phyloP scores from a whole-genome alignment of 2,797 vertebrate species.

The Smutsia temminckii region DNA sequence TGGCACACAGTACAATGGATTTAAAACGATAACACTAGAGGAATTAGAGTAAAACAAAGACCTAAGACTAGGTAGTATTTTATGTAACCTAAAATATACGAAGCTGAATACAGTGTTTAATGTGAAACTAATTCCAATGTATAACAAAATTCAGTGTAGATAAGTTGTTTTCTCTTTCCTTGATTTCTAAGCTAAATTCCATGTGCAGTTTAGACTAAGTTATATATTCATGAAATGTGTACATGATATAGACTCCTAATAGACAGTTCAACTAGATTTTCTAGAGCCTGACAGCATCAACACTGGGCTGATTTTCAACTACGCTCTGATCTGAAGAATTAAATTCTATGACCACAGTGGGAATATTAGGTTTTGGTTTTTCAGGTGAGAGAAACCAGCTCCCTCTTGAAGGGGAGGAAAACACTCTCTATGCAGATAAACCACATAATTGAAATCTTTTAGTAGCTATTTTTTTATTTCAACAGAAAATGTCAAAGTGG shows the following conservation, averaged over 20 bases:
- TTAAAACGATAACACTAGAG: not conserved
- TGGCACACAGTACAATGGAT: not conserved
- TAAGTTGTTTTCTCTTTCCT: not conserved
- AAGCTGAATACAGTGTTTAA: not conserved
- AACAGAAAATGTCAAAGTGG: not conserved
- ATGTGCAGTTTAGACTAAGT: not conserved
- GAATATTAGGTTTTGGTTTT: not conserved
- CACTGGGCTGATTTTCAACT: not conserved
- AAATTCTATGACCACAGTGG: not conserved
- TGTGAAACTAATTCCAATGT: not conserved
- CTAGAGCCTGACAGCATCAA: not conserved
- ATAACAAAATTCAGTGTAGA: not conserved
- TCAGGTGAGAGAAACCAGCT: not conserved
- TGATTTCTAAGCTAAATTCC: not conserved
- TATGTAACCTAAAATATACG: not conserved
- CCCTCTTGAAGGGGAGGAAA: not conserved
- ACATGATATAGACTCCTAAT: not conserved
- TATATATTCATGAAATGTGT: not conserved
- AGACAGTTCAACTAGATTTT: not conserved
- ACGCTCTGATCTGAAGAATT: not conserved
- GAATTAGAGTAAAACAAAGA: conserved; percentile 24
- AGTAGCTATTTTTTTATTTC: not conserved
- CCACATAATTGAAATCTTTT: not conserved
- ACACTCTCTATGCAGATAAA: not conserved
- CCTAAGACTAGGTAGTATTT: not conserved